Evolutionary conservation across 2,888 invertebrate species (phyloP).

Genomic region (Nymphalis c-album): DNA sequence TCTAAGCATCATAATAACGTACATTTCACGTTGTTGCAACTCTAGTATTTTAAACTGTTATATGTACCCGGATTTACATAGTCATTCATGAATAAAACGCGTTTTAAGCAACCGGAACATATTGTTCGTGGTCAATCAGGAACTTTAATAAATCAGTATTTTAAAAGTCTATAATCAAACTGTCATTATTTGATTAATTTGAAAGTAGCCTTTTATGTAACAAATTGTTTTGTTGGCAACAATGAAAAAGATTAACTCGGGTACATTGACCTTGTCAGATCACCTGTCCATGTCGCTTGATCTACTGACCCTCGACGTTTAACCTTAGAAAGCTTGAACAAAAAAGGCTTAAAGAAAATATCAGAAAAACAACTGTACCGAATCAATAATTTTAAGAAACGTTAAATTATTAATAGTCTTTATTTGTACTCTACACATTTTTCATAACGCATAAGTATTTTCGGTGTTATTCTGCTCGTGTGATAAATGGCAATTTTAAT

Average conservation of each 20-base stretch:
- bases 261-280: slow-evolving; percentile 7
- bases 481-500: no score
- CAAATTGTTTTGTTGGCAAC: slow-evolving; percentile 1
- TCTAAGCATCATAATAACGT: no score
- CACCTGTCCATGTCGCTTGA: slow-evolving; percentile 7
- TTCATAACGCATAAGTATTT: no score
- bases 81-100: slow-evolving; percentile 15
- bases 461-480: no score
- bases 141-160: background rate
- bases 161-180: background rate
- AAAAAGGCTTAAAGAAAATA: background rate
- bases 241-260: slow-evolving; percentile 3
- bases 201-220: background rate
- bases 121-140: background rate
- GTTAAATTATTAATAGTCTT: no score
- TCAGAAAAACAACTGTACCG: background rate
- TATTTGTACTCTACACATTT: no score
- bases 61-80: slow-evolving; percentile 7
- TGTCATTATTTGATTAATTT: slow-evolving; percentile 6
- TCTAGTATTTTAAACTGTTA: background rate
- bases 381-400: no score
- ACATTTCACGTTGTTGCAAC: no score
- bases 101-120: slow-evolving; percentile 22
- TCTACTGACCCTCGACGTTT: slow-evolving; percentile 5
- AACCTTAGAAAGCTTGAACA: background rate